These are phyloP conservation scores for Furcifer pardalis DNA, from an alignment of 2,797 vertebrate genomes.

Conservation along the genomic window DNA sequence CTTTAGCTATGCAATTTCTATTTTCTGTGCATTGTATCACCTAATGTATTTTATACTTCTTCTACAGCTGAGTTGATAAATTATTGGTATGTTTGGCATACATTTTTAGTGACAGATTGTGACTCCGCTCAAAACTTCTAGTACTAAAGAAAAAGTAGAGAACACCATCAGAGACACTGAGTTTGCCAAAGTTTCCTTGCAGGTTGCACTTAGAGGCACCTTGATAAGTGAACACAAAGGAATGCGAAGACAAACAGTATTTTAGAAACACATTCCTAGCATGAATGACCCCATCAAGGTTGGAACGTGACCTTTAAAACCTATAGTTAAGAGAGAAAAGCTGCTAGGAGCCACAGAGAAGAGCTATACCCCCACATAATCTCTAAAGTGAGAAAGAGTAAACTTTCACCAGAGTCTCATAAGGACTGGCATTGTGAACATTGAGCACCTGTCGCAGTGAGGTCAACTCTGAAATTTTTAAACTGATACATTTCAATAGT, in stretches of 20 bases:
- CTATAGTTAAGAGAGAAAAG: slow-evolving; percentile 49
- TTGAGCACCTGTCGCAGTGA: slow-evolving; percentile 19
- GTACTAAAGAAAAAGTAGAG: not conserved
- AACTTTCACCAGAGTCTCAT: slow-evolving; percentile 39
- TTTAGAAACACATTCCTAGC: slow-evolving; percentile 30
- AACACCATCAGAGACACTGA: slow-evolving; percentile 32
- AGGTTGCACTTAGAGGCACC: slow-evolving; percentile 46
- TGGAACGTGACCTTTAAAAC: slow-evolving; percentile 38
- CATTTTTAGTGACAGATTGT: slow-evolving; percentile 57
- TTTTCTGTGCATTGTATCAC: slow-evolving; percentile 51
- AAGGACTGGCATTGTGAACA: slow-evolving; percentile 44
- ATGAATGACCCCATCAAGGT: slow-evolving; percentile 12
- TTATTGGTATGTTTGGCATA: slow-evolving; percentile 30
- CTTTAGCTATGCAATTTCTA: slow-evolving; percentile 48
- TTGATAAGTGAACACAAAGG: slow-evolving; percentile 12
- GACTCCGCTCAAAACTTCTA: not conserved
- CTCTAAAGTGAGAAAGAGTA: slow-evolving; percentile 37
- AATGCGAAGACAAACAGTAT: slow-evolving; percentile 13
- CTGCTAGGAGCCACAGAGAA: not conserved
- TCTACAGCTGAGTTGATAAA: slow-evolving; percentile 22
- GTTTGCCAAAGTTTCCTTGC: not conserved
- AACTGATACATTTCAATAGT: slow-evolving; percentile 47
- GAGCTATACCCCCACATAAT: not conserved
- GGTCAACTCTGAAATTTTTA: slow-evolving; percentile 56
- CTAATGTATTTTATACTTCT: slow-evolving; percentile 45